phyloP scores from a whole-genome alignment of 2,888 invertebrate genomes.

The Trimorus sp. region DNA sequence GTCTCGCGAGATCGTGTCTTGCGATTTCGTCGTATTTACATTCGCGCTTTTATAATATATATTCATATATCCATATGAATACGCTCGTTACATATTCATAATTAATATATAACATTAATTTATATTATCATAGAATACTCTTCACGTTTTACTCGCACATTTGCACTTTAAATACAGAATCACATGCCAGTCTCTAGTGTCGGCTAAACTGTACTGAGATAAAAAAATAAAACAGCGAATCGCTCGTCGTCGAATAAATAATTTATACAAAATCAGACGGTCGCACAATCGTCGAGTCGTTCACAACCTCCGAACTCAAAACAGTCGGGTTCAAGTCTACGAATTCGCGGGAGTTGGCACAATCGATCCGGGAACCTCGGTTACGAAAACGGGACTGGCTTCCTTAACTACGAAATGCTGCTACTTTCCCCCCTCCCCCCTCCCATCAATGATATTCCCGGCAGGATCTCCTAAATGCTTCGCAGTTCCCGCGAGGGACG shows the following conservation, averaged over 20 bases:
- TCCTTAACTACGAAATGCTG: conserved; percentile 55
- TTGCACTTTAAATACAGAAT: conserved; percentile 80
- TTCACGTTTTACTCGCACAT: conserved; percentile 76
- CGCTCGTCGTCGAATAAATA: conserved; percentile 26
- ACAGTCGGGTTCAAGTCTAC: conserved; percentile 18
- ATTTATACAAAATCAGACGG: conserved; percentile 17
- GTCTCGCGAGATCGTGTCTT: too few relatives aligned
- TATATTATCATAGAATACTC: conserved; percentile 77
- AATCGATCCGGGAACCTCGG: conserved; percentile 32
- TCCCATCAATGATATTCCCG: conserved; percentile 35
- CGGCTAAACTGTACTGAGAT: conserved; percentile 19
- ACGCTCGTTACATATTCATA: conserved; percentile 68
- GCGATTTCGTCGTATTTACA: too few relatives aligned
- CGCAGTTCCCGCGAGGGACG: background rate
- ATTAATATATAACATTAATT: conserved; percentile 74
- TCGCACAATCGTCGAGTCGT: conserved; percentile 25
- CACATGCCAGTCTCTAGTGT: conserved; percentile 76
- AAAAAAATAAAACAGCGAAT: conserved; percentile 8
- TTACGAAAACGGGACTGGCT: conserved; percentile 54
- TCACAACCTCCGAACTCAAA: conserved; percentile 18
- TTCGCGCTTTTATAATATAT: conserved; percentile 10
- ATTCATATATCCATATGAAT: conserved; percentile 53
- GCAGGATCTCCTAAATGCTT: conserved; percentile 49
- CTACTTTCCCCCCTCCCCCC: conserved; percentile 16
- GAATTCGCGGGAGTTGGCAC: conserved; percentile 31